Conservation (phyloP, 2,888 invertebrate species). For the Hypsopygia costalis region DNA sequence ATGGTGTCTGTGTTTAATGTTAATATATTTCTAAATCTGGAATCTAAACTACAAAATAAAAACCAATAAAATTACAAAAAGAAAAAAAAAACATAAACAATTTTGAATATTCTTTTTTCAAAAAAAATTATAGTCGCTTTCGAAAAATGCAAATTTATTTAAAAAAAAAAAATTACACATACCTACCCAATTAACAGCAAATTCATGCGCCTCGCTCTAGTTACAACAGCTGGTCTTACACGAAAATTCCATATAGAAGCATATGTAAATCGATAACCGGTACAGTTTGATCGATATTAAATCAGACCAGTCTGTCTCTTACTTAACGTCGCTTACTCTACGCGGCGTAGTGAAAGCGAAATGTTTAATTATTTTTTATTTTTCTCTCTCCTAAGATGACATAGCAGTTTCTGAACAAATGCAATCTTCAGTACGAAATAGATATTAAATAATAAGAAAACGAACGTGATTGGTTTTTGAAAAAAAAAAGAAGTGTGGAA, state of each 20-base stretch:
- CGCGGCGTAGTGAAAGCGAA: conserved; percentile 62
- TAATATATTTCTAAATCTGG: too few species aligned
- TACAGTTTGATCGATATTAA: conserved; percentile 58
- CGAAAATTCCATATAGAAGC: conserved; percentile 1
- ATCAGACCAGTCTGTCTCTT: conserved; percentile 57
- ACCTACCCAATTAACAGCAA: not conserved
- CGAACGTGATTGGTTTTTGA: conserved; percentile 46
- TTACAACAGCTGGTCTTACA: not conserved
- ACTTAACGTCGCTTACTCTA: not conserved
- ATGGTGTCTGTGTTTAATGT: too few species aligned
- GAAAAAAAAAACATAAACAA: too few species aligned
- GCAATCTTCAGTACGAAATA: conserved; percentile 46
- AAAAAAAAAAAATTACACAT: too few species aligned
- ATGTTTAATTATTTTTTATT: conserved; percentile 66
- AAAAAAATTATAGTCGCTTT: too few species aligned
- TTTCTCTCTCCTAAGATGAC: conserved; percentile 63
- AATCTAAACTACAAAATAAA: too few species aligned
- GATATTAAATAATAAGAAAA: conserved; percentile 46
- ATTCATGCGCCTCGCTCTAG: not conserved
- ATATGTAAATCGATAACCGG: conserved; percentile 34
- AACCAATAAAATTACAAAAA: too few species aligned
- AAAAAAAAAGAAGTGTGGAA: conserved; percentile 26
- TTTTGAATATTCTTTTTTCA: too few species aligned
- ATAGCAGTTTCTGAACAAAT: conserved; percentile 46
- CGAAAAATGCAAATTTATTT: too few species aligned